Percentiles rank a stretch among this genome's conserved stretches.
These are phyloP conservation scores for Danio choprae DNA, from an alignment of 2,797 vertebrate genomes.

Conservation along the genomic window DNA sequence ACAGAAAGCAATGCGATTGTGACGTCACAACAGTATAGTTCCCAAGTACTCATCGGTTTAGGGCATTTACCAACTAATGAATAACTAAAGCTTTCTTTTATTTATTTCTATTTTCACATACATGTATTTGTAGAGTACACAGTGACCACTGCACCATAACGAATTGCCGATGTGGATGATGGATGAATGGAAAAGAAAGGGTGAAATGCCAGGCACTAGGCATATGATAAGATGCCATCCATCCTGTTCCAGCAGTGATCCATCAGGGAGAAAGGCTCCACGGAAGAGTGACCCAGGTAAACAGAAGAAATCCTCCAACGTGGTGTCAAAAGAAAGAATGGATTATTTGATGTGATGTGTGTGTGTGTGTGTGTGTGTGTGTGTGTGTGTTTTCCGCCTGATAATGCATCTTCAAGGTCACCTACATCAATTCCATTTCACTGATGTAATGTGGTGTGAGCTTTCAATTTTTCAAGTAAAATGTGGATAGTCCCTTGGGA, in stretches of 20 bases:
- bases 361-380: conserved; percentile 51
- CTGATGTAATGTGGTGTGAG: conserved; percentile 11
- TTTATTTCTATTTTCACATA: not conserved
- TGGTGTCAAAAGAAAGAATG: conserved; percentile 55
- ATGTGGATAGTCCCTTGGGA: conserved; percentile 22
- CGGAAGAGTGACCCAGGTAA: conserved; percentile 69
- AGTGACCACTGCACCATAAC: conserved; percentile 53
- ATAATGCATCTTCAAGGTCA: conserved; percentile 64
- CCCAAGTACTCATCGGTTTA: too few species aligned
- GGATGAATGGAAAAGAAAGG: conserved; percentile 65
- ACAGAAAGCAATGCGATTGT: too few species aligned
- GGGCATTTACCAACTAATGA: not conserved
- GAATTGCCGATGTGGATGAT: conserved; percentile 69
- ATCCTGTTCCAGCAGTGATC: conserved; percentile 71
- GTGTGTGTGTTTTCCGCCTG: conserved; percentile 46
- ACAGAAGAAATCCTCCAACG: conserved; percentile 65
- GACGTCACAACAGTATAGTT: too few species aligned
- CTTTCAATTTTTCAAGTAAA: conserved; percentile 49
- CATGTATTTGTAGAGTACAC: conserved; percentile 33
- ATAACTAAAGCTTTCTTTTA: not conserved
- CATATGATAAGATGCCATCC: conserved; percentile 62
- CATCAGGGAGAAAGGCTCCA: conserved; percentile 69
- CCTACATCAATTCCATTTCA: conserved; percentile 43
- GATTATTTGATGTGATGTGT: conserved; percentile 56
- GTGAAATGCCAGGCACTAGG: conserved; percentile 68